Base-by-base conservation (phyloP, 2,113 vertebrate species). In the Polypterus senegalus region DNA sequence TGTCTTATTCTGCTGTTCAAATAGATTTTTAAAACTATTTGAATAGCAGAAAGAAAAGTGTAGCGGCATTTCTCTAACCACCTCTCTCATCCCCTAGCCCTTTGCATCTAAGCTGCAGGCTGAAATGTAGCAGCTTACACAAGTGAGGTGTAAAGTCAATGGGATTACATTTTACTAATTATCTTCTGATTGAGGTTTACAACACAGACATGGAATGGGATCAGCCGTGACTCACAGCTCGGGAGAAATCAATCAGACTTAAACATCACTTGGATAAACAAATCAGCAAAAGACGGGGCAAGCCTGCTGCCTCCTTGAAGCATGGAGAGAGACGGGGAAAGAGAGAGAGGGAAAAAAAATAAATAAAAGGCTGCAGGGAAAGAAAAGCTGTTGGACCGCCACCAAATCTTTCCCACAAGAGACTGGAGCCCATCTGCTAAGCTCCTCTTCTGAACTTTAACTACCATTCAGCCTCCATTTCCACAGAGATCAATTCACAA, bases 361-460 rank as follows among this genome's bases (percentile, higher is more conserved):
- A 86, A 86, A 81, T 82, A 87, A 88, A 82, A 79, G 86, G 80
- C 85, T 81, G 78, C 80, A 86, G 85, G 84, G 83, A 82, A 70
- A 76, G 81, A 77, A 84, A 82, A 83, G 79, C 74, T 81, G 81
- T 77, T 90, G 88, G 87, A 88, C 78, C 64, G 77, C 79, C 81
- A 88, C 85, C 89, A 90, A 89, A 80, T 86, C 79, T 81, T 72
- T 79, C 83, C 83, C 89, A 77, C 84, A 77, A 78, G 88, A 88
- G 84, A 84, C 76, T 66, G 77, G 82, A 81, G 85, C 83, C 88
- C 89, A 91, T 91, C 89, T 91, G 89, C 86, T 88, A 79, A 81
- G 87, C 80, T 82, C 77, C 77, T 86, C 85, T 83, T 78, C 81
- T 84, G 85, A 73, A 70, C 83, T 85, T 77, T 78, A 80, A 83